Evolutionary conservation across 35 echinoderm and acorn worm species (phyloP).

Genomic region (Amphiura filiformis): DNA sequence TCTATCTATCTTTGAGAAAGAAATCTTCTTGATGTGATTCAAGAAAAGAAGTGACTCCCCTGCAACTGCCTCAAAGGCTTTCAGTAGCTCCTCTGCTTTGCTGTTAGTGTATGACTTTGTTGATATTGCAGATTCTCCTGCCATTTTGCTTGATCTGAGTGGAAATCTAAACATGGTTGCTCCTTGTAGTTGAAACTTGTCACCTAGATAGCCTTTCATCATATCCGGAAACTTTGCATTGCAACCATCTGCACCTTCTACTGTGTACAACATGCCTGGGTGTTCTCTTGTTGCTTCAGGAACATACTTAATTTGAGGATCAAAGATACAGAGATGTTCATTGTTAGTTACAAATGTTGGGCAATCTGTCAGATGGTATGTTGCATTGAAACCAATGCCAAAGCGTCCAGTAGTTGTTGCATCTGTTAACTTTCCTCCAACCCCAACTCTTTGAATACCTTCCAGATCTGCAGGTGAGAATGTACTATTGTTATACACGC

Average conservation of each 20-base stretch:
- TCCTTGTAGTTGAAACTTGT: conserved; percentile 3
- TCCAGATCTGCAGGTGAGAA: conserved; percentile 72
- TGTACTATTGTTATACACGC: conserved; percentile 74
- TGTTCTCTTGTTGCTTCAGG: conserved; percentile 24
- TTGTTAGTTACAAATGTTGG: conserved; percentile 68
- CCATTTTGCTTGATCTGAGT: conserved; percentile 21
- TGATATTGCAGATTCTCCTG: conserved; percentile 16
- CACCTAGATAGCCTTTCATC: conserved; percentile 46
- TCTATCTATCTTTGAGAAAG: conserved; percentile 17
- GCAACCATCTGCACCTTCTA: background rate
- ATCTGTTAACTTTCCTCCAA: conserved; percentile 53
- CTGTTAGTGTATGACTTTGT: background rate
- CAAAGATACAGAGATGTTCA: conserved; percentile 65
- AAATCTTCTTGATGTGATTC: conserved; percentile 39
- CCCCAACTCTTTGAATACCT: conserved; percentile 79
- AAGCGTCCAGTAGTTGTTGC: conserved; percentile 61
- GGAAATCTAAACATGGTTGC: conserved; percentile 81
- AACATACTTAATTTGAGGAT: conserved; percentile 64
- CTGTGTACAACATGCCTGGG: conserved; percentile 50
- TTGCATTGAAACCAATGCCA: conserved; percentile 89
- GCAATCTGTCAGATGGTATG: conserved; percentile 86
- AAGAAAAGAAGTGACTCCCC: conserved; percentile 36
- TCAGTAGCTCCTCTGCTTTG: background rate
- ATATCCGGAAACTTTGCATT: conserved; percentile 43
- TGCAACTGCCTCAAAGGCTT: background rate